phyloP scores from a whole-genome alignment of 2,888 invertebrate genomes.

The Reticulitermes lucifugus region DNA sequence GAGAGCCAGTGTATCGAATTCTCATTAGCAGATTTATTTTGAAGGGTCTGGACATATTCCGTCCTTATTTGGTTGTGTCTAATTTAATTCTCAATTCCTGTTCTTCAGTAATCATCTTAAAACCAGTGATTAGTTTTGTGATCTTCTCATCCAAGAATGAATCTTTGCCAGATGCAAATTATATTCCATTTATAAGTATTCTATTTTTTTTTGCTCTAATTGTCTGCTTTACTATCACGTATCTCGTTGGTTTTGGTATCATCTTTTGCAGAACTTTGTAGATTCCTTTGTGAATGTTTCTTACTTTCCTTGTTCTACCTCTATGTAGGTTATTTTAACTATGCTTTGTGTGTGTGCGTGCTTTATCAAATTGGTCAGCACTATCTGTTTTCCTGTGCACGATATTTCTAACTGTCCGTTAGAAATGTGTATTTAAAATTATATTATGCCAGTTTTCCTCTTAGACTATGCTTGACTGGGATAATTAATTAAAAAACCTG shows the following conservation, averaged over 20 bases:
- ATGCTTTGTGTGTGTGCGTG: neutral
- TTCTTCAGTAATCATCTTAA: constrained; percentile 18
- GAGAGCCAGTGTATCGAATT: neutral
- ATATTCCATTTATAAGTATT: neutral
- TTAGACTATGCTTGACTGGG: neutral
- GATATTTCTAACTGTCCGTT: neutral
- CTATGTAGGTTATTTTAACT: neutral
- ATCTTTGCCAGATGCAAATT: constrained; percentile 25
- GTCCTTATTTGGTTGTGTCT: neutral
- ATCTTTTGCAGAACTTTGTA: neutral
- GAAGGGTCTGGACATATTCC: neutral
- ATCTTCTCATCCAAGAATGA: neutral
- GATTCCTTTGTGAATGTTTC: neutral
- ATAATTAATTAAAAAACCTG: neutral
- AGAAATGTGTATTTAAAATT: neutral
- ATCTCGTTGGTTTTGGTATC: neutral
- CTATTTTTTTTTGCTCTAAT: neutral
- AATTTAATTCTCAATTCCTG: neutral
- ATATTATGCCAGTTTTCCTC: neutral
- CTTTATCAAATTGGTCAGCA: too few species aligned
- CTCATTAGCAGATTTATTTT: neutral
- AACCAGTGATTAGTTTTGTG: constrained; percentile 14
- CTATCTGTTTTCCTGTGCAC: neutral
- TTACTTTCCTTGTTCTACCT: neutral
- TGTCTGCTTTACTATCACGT: neutral